phyloP scores from a whole-genome alignment of 2,113 vertebrate genomes.

The Aspiorhynchus laticeps region DNA sequence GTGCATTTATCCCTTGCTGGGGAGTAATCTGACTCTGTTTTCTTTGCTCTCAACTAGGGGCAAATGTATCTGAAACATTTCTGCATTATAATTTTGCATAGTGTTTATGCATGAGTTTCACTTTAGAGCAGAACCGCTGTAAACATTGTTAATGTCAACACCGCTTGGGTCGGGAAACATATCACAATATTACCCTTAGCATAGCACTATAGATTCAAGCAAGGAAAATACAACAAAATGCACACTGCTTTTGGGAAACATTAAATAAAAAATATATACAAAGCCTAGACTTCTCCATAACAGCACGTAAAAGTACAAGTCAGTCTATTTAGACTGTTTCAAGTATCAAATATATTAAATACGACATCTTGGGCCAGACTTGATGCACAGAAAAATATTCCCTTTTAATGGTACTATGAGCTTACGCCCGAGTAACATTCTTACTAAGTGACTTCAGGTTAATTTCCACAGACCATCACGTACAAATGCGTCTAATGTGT shows the following conservation, averaged over 20 bases:
- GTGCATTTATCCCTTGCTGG: conserved; percentile 35
- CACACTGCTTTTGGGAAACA: neutral
- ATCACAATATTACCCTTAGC: neutral
- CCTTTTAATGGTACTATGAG: neutral
- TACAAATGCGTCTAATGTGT: neutral
- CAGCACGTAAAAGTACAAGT: neutral
- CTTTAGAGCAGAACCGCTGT: neutral
- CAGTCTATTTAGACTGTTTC: neutral
- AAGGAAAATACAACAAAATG: conserved; percentile 3
- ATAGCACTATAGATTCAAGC: neutral
- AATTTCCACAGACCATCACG: neutral
- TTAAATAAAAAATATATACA: neutral
- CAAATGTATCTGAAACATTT: neutral
- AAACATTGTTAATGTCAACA: conserved; percentile 34
- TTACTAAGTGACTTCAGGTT: conserved; percentile 1
- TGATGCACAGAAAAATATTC: neutral
- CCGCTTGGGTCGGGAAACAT: neutral
- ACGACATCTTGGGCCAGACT: neutral
- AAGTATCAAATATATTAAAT: neutral
- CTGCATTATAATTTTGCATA: neutral
- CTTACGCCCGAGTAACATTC: neutral
- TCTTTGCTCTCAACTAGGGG: conserved; percentile 23
- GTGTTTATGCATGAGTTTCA: conserved; percentile 26
- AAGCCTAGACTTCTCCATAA: neutral
- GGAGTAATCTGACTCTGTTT: conserved; percentile 10